Conservation (phyloP, 2,113 vertebrate species). For the Lonchura striata region DNA sequence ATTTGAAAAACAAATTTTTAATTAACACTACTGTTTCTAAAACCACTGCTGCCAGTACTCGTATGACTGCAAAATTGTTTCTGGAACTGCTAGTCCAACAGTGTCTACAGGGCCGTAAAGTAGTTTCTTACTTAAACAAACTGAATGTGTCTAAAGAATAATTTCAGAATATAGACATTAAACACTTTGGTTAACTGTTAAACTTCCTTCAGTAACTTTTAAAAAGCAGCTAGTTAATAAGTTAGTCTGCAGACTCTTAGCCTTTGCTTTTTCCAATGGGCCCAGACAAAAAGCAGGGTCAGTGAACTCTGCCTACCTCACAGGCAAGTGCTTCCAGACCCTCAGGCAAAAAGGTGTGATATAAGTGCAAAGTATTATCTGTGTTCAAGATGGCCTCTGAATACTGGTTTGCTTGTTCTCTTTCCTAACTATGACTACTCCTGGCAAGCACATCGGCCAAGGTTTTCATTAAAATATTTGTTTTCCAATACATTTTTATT, state of each 20-base stretch:
- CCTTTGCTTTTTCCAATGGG: neutral
- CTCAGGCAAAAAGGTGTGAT: neutral
- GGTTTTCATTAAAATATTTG: constrained; percentile 55
- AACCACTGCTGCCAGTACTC: constrained; percentile 33
- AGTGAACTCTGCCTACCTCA: neutral
- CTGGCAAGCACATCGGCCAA: neutral
- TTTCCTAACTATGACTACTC: neutral
- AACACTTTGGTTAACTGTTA: constrained; percentile 3
- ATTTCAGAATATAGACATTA: neutral
- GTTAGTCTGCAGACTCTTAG: constrained; percentile 12
- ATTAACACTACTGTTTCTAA: constrained; percentile 24
- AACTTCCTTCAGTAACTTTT: neutral
- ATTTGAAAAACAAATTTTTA: constrained; percentile 49
- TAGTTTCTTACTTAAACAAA: neutral
- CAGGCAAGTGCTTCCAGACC: constrained; percentile 4
- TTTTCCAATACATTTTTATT: constrained; percentile 67
- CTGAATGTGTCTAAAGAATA: neutral
- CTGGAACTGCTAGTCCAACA: constrained; percentile 28
- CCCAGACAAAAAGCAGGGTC: neutral
- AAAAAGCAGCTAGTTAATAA: neutral
- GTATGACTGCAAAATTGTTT: neutral
- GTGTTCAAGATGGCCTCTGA: neutral
- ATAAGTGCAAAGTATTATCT: neutral
- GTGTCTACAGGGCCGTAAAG: neutral
- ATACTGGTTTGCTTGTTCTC: neutral